Conservation (phyloP, 2,888 invertebrate genomes). For the Ophioninae sp. region DNA sequence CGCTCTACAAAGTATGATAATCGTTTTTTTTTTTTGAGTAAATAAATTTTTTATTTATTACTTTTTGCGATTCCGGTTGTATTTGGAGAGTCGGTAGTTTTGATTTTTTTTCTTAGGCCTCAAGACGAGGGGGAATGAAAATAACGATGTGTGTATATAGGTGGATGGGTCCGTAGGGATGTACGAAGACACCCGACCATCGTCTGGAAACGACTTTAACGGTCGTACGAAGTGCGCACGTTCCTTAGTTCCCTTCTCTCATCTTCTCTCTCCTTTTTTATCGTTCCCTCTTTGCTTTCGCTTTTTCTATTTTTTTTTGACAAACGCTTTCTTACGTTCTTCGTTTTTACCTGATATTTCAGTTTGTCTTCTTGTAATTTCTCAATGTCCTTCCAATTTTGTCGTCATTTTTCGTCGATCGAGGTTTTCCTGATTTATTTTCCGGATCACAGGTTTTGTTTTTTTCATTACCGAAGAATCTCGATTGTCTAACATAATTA, state of each 20-base stretch:
- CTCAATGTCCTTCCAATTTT: conserved; percentile 1
- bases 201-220: conserved; percentile 60
- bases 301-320: conserved; percentile 38
- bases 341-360: neutral
- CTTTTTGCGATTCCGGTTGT: no score
- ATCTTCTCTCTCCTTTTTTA: conserved; percentile 53
- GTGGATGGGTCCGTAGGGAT: neutral
- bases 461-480: no score
- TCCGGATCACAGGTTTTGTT: no score
- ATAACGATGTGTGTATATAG: conserved; percentile 6
- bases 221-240: conserved; percentile 67
- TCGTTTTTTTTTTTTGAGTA: no score
- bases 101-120: no score
- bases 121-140: conserved; percentile 25
- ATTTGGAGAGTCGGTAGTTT: no score
- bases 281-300: conserved; percentile 53
- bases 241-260: conserved; percentile 61
- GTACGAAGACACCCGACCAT: conserved; percentile 18
- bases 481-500: no score
- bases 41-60: no score
- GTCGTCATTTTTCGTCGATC: conserved; percentile 10
- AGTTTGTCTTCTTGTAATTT: neutral
- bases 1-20: no score
- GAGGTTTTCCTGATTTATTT: no score
- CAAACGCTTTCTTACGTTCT: conserved; percentile 22